Conservation (phyloP, 2,888 invertebrate genomes). For the Cephus pygmeus region DNA sequence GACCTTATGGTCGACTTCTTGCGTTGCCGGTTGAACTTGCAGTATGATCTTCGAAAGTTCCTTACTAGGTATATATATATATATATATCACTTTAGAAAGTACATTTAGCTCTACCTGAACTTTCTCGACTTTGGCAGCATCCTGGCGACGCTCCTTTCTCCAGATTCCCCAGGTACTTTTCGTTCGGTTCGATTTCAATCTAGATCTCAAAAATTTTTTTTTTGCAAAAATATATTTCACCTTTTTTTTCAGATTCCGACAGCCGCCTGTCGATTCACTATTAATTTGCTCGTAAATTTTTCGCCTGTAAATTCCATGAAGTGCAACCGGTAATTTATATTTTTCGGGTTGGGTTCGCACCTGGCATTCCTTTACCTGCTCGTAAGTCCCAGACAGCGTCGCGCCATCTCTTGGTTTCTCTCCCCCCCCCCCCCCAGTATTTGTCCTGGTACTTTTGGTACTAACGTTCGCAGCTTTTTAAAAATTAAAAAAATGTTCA, state of each 20-base stretch:
- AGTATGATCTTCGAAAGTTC: not conserved
- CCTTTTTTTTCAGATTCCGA: not conserved
- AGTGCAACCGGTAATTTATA: conserved; percentile 60
- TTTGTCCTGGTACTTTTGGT: not conserved
- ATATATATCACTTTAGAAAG: not conserved
- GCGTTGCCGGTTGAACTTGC: not conserved
- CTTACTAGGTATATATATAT: not conserved
- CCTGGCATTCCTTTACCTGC: conserved; percentile 50
- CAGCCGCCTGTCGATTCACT: conserved; percentile 54
- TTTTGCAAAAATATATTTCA: not conserved
- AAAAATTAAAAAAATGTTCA: not conserved
- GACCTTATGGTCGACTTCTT: conserved; percentile 16
- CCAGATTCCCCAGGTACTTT: not conserved
- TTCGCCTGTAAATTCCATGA: conserved; percentile 54
- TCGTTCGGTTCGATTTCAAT: not conserved
- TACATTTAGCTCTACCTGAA: not conserved
- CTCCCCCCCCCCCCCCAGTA: conserved; percentile 15
- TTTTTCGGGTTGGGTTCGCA: conserved; percentile 48
- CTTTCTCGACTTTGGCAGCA: not conserved
- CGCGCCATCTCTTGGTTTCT: conserved; percentile 45
- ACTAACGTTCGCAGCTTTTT: not conserved
- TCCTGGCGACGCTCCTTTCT: not conserved
- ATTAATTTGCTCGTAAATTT: conserved; percentile 65
- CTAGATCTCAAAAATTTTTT: not conserved
- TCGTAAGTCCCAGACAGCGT: conserved; percentile 54